Percentiles rank a stretch among this genome's conserved stretches.
These are phyloP conservation scores for Brachystomella parvula DNA, from an alignment of 1,140 invertebrate species.

Conservation along the genomic window DNA sequence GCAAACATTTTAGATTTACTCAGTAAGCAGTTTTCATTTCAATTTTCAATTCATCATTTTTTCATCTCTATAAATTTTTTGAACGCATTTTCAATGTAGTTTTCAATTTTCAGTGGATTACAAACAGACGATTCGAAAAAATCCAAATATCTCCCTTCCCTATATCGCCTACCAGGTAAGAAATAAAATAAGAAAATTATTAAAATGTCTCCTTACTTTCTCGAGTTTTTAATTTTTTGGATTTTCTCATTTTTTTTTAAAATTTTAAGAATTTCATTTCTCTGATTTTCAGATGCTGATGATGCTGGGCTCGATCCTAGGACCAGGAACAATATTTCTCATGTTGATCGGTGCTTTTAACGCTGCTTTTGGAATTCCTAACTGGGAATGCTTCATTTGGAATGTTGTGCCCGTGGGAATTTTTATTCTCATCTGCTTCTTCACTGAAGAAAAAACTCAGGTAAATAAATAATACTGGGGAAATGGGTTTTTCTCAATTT, in stretches of 20 bases:
- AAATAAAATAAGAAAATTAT: conserved; percentile 25
- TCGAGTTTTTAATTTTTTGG: not conserved
- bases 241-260: not conserved
- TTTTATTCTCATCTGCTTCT: conserved; percentile 90
- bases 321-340: conserved; percentile 87
- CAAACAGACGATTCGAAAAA: conserved; percentile 86
- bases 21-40: too few species aligned
- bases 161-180: conserved; percentile 86
- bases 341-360: conserved; percentile 95
- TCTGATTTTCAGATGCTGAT: conserved; percentile 47
- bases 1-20: conserved; percentile 59
- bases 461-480: conserved; percentile 46
- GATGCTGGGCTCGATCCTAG: conserved; percentile 82
- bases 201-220: not conserved
- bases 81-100: too few species aligned
- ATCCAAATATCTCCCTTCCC: conserved; percentile 90
- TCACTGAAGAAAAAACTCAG: conserved; percentile 81
- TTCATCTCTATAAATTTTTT: too few species aligned
- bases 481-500: conserved; percentile 35
- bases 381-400: conserved; percentile 80
- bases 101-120: too few species aligned
- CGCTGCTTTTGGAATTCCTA: conserved; percentile 78
- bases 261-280: not conserved
- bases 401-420: conserved; percentile 74
- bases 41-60: too few species aligned